These are phyloP conservation scores for Ormyrus nitidulus DNA, from an alignment of 2,888 invertebrate species.

Conservation along the genomic window DNA sequence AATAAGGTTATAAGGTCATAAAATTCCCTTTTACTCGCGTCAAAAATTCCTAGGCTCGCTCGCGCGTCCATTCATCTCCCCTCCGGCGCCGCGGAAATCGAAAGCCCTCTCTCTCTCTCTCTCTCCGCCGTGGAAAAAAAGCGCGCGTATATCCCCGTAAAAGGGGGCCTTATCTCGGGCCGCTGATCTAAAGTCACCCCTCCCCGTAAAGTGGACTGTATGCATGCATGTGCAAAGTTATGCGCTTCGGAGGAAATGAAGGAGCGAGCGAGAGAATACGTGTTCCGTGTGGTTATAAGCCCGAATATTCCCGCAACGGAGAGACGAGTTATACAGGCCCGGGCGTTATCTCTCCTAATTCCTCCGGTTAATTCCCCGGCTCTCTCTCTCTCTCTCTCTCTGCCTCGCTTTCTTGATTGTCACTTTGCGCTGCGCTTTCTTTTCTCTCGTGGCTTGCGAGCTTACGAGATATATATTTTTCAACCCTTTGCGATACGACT, in stretches of 20 bases:
- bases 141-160: constrained; percentile 50
- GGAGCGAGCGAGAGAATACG: constrained; percentile 19
- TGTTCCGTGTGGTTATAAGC: constrained; percentile 8
- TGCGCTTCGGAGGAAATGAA: constrained; percentile 43
- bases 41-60: neutral
- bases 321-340: neutral
- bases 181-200: constrained; percentile 70
- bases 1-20: constrained; percentile 51
- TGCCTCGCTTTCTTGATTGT: neutral
- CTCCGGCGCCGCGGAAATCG: constrained; percentile 37
- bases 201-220: constrained; percentile 55
- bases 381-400: constrained; percentile 6
- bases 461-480: too few species aligned
- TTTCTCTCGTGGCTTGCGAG: neutral
- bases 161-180: constrained; percentile 68
- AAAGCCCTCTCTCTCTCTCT: constrained; percentile 25
- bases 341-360: constrained; percentile 8
- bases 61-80: neutral
- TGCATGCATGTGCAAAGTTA: constrained; percentile 22
- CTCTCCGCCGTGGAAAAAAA: neutral
- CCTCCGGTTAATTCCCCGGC: neutral
- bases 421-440: neutral
- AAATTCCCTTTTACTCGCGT: constrained; percentile 35
- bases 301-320: constrained; percentile 2
- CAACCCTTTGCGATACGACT: too few species aligned